phyloP scores from a whole-genome alignment of 2,797 vertebrate species.

The Salmo trutta region DNA sequence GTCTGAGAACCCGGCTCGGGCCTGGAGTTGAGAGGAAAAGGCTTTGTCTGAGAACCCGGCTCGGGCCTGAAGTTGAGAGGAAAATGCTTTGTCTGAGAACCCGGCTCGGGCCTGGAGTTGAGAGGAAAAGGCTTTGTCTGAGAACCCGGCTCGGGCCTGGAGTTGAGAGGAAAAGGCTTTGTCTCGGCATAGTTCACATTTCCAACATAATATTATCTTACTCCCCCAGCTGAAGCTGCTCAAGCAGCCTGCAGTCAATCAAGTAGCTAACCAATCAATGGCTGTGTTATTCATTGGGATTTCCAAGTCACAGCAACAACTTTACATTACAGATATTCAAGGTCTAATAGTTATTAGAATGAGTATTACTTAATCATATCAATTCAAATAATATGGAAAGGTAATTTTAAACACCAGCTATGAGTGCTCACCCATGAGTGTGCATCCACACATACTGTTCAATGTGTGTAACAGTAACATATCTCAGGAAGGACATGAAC shows the following conservation, averaged over 20 bases:
- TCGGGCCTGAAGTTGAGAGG: slow-evolving; percentile 37
- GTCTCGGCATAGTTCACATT: slow-evolving; percentile 40
- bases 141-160: no score
- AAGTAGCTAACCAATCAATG: not conserved
- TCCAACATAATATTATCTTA: slow-evolving; percentile 23
- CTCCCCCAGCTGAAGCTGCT: not conserved
- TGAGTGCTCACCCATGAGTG: not conserved
- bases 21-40: slow-evolving; percentile 39
- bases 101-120: not conserved
- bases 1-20: not conserved
- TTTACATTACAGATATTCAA: no score
- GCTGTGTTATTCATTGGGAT: no score
- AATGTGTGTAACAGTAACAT: not conserved
- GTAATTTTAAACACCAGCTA: not conserved
- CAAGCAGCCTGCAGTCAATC: not conserved
- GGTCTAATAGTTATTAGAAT: no score
- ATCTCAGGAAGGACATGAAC: no score
- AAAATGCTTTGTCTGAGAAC: not conserved
- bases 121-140: no score
- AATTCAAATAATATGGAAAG: not conserved
- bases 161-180: no score
- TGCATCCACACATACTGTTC: not conserved
- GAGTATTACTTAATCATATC: no score
- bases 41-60: no score
- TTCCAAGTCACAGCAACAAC: no score